These are phyloP conservation scores for Tetramorium alpestre DNA, from an alignment of 1,140 invertebrate species.

Conservation along the genomic window DNA sequence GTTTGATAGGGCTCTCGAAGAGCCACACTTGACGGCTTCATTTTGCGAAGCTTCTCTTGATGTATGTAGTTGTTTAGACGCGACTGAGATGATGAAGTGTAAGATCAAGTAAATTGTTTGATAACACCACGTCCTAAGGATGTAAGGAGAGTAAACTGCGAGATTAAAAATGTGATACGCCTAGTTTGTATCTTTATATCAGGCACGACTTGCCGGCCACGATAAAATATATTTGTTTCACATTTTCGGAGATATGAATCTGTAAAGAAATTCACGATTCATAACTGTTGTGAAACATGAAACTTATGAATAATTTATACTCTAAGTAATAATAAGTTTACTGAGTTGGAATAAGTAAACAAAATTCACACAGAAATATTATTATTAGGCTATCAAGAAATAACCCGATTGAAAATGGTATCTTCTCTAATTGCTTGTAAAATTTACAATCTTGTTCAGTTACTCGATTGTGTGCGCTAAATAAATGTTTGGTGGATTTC, in stretches of 20 bases:
- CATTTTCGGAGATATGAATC: not conserved
- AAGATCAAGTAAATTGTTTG: constrained; percentile 9
- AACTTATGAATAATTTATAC: not conserved
- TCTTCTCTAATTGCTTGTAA: too few relatives aligned
- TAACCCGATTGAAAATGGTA: too few relatives aligned
- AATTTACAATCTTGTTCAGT: not conserved
- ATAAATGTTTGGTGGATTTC: not conserved
- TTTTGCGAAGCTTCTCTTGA: not conserved
- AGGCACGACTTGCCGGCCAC: not conserved
- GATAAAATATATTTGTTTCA: not conserved
- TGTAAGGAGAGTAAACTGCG: not conserved
- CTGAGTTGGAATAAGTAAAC: too few relatives aligned
- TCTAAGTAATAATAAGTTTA: too few relatives aligned
- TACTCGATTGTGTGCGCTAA: not conserved
- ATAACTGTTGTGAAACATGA: not conserved
- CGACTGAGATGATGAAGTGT: not conserved
- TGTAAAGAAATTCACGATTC: not conserved
- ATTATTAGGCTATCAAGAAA: too few relatives aligned
- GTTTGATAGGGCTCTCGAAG: constrained; percentile 1
- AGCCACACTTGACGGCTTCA: not conserved
- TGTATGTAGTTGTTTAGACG: not conserved
- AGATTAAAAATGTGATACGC: not conserved
- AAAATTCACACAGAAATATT: too few relatives aligned
- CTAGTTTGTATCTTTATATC: not conserved
- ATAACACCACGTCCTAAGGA: not conserved